Evolutionary conservation across 2,888 invertebrate species (phyloP).

Genomic region (Tachina lurida): DNA sequence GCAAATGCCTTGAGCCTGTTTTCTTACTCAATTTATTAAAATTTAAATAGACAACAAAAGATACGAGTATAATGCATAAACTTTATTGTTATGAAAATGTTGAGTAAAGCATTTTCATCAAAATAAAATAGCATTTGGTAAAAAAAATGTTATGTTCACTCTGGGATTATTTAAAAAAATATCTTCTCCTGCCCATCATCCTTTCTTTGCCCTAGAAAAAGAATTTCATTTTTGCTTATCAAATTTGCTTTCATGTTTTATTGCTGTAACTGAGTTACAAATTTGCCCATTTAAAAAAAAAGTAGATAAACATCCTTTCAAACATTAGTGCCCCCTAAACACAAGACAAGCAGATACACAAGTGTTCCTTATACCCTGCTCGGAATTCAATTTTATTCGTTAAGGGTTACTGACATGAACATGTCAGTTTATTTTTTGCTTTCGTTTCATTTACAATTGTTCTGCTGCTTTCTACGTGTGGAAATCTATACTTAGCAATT

Average conservation of each 20-base stretch:
- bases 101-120: too few species aligned
- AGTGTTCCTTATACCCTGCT: neutral
- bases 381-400: conserved; percentile 27
- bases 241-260: neutral
- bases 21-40: neutral
- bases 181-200: too few species aligned
- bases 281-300: neutral
- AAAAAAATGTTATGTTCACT: too few species aligned
- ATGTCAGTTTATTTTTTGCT: neutral
- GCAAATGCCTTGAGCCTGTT: neutral
- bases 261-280: neutral
- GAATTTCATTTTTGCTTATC: too few species aligned
- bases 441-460: conserved; percentile 3
- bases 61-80: neutral
- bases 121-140: too few species aligned
- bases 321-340: neutral
- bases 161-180: too few species aligned
- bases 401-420: conserved; percentile 44
- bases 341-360: neutral
- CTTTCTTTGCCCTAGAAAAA: too few species aligned
- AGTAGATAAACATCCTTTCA: neutral
- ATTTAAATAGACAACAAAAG: neutral
- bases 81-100: neutral
- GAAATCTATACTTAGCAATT: neutral
- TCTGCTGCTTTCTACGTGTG: conserved; percentile 4